Evolutionary conservation across 2,888 invertebrate genomes (phyloP).

Genomic region (Andrena haemorrhoa): DNA sequence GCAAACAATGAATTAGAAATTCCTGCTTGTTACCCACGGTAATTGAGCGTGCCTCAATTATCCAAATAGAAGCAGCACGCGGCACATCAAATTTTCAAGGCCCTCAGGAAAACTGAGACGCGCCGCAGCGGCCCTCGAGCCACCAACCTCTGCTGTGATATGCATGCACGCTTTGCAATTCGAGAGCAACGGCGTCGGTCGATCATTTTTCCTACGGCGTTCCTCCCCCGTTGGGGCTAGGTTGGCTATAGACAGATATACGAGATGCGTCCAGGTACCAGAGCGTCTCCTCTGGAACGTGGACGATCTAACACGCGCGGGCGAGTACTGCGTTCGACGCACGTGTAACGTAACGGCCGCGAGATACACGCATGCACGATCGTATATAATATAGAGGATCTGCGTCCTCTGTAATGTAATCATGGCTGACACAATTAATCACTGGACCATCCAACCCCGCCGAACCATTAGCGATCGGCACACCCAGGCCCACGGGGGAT

Average conservation of each 20-base stretch:
- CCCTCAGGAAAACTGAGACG: constrained; percentile 8
- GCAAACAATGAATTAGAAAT: constrained; percentile 19
- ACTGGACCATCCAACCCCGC: constrained; percentile 78
- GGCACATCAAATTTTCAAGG: constrained; percentile 20
- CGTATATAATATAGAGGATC: constrained; percentile 74
- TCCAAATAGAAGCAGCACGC: constrained; percentile 17
- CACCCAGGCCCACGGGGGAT: constrained; percentile 55
- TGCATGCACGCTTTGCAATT: constrained; percentile 33
- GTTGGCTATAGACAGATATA: constrained; percentile 40
- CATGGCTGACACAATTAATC: constrained; percentile 83
- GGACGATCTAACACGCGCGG: constrained; percentile 73
- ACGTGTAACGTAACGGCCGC: constrained; percentile 72
- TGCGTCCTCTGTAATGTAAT: constrained; percentile 80
- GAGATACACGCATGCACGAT: constrained; percentile 68
- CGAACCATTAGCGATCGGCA: constrained; percentile 78
- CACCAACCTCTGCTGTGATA: not conserved
- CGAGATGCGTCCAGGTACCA: constrained; percentile 42
- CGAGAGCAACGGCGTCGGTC: constrained; percentile 18
- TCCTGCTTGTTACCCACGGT: not conserved
- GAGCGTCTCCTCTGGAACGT: constrained; percentile 59
- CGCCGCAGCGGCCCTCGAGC: not conserved
- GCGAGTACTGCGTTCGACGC: constrained; percentile 67
- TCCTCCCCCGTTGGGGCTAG: constrained; percentile 24
- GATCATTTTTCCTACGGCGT: constrained; percentile 34
- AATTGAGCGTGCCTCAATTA: constrained; percentile 22